These are phyloP conservation scores for Jacana jacana DNA, from an alignment of 2,113 vertebrate genomes.

Conservation along the genomic window DNA sequence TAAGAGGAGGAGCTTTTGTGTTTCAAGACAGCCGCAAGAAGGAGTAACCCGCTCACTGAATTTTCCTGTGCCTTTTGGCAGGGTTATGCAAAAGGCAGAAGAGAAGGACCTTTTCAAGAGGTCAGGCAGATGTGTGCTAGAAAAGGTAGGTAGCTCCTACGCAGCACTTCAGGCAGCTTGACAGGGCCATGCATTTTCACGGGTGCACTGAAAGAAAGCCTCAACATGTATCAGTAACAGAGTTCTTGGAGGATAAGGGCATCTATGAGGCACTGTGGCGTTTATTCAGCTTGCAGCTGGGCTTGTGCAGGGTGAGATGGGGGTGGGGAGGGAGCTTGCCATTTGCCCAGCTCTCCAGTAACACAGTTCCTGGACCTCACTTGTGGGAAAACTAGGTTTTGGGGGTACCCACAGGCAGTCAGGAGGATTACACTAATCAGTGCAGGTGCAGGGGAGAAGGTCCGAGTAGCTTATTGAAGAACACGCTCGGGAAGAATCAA, in stretches of 20 bases:
- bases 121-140: background rate
- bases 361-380: background rate
- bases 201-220: background rate
- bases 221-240: background rate
- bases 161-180: background rate
- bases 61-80: background rate
- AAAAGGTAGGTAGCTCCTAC: background rate
- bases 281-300: background rate
- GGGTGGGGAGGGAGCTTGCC: background rate
- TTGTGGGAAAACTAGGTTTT: conserved; percentile 38
- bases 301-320: background rate
- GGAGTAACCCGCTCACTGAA: background rate
- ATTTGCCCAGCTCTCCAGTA: background rate
- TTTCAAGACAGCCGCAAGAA: background rate
- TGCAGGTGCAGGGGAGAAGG: background rate
- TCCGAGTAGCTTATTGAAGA: background rate
- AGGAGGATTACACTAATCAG: conserved; percentile 34
- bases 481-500: background rate
- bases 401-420: conserved; percentile 34
- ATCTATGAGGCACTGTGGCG: background rate
- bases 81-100: background rate
- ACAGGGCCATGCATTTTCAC: background rate
- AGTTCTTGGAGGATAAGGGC: background rate
- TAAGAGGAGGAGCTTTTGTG: background rate
- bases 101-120: background rate